Conservation (phyloP, 1,140 invertebrate species). For the Eupristina koningsbergeri region DNA sequence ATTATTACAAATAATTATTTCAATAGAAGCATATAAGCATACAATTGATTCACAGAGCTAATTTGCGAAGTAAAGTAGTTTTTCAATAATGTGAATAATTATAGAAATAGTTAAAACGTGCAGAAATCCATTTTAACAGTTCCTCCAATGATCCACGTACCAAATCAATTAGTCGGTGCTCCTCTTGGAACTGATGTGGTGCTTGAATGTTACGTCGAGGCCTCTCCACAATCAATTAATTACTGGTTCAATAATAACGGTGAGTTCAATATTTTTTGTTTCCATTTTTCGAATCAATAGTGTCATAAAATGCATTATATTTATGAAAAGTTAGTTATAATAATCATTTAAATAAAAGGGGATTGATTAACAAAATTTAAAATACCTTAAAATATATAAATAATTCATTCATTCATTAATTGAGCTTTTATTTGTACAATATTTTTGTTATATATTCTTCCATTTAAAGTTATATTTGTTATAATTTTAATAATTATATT, state of each 20-base stretch:
- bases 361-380: too few relatives aligned
- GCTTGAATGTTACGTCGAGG: slow-evolving; percentile 91
- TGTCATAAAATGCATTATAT: slow-evolving; percentile 28
- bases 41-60: background rate
- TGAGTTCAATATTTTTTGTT: slow-evolving; percentile 70
- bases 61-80: background rate
- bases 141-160: slow-evolving; percentile 89
- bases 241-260: slow-evolving; percentile 88
- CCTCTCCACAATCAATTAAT: slow-evolving; percentile 90
- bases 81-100: background rate
- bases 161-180: slow-evolving; percentile 90
- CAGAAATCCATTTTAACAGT: slow-evolving; percentile 75
- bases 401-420: too few relatives aligned
- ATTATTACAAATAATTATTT: background rate
- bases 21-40: background rate
- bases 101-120: background rate
- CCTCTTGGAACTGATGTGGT: slow-evolving; percentile 89
- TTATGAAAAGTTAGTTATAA: background rate
- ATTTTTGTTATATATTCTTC: too few relatives aligned
- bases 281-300: background rate
- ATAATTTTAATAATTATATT: too few relatives aligned
- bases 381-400: too few relatives aligned
- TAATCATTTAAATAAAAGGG: slow-evolving; percentile 11
- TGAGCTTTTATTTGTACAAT: too few relatives aligned
- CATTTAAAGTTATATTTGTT: too few relatives aligned